phyloP scores from a whole-genome alignment of 2,797 vertebrate species.

The Avahi laniger region DNA sequence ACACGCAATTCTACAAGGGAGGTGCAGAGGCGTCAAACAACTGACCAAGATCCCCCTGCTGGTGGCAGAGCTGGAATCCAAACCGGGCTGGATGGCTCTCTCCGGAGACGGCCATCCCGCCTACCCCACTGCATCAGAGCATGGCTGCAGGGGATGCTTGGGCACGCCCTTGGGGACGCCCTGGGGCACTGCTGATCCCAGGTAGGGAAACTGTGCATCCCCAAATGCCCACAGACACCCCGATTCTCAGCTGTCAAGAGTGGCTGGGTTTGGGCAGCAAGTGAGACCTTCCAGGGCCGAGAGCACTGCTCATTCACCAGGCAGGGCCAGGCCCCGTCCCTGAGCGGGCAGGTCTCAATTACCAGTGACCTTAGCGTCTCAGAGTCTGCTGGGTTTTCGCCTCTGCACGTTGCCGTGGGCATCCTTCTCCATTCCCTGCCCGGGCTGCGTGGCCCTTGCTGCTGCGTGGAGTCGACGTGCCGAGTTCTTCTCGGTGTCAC shows the following conservation, averaged over 20 bases:
- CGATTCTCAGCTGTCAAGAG: background rate
- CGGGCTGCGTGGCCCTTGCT: background rate
- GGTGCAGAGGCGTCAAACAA: background rate
- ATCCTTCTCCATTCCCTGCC: accelerated
- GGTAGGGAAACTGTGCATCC: background rate
- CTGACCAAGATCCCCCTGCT: background rate
- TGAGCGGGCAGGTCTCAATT: accelerated
- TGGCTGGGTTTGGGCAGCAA: background rate
- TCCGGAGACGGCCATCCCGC: background rate
- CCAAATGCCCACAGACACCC: background rate
- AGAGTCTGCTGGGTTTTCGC: background rate
- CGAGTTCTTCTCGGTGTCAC: background rate
- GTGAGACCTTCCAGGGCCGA: too few species aligned
- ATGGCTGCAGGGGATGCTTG: background rate
- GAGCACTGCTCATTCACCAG: too few species aligned
- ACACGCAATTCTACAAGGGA: background rate
- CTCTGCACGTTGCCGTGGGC: background rate
- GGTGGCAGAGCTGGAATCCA: too few species aligned
- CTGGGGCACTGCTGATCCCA: background rate
- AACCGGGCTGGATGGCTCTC: background rate
- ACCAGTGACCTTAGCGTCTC: background rate
- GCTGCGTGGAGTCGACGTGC: background rate
- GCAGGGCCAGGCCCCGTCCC: background rate
- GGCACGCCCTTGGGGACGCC: background rate
- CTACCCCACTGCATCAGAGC: background rate